phyloP scores from a whole-genome alignment of 2,888 invertebrate genomes.

The Dendrolimus houi region DNA sequence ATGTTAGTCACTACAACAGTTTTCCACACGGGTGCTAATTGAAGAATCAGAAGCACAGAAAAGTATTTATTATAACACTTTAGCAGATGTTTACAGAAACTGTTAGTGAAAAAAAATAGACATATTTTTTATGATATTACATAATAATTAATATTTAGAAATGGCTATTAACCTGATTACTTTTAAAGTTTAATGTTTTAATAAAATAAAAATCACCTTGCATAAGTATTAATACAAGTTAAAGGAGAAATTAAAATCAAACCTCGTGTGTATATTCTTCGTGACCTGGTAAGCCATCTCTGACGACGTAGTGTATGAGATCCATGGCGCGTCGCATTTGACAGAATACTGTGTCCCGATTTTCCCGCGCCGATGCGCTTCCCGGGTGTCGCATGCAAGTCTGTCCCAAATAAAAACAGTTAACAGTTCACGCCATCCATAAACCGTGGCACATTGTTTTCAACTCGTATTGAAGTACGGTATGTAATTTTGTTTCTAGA shows the following conservation, averaged over 20 bases:
- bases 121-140: too few species aligned
- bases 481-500: too few species aligned
- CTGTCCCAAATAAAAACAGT: slow-evolving; percentile 45
- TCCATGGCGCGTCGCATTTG: slow-evolving; percentile 98
- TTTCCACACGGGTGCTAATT: not conserved
- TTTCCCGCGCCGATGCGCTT: slow-evolving; percentile 93
- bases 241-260: slow-evolving; percentile 18
- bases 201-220: too few species aligned
- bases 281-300: slow-evolving; percentile 89
- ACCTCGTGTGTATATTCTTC: slow-evolving; percentile 74
- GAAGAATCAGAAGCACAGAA: not conserved
- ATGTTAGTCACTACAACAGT: not conserved
- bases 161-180: too few species aligned
- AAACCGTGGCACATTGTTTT: too few species aligned
- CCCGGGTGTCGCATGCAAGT: slow-evolving; percentile 96
- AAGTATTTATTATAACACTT: too few species aligned
- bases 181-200: too few species aligned
- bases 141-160: too few species aligned
- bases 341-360: slow-evolving; percentile 98
- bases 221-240: too few species aligned
- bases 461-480: too few species aligned
- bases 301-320: slow-evolving; percentile 96
- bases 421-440: not conserved
- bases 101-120: too few species aligned
- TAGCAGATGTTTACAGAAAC: too few species aligned